Conservation (phyloP, 2,113 vertebrate species). For the Tragelaphus strepsiceros region DNA sequence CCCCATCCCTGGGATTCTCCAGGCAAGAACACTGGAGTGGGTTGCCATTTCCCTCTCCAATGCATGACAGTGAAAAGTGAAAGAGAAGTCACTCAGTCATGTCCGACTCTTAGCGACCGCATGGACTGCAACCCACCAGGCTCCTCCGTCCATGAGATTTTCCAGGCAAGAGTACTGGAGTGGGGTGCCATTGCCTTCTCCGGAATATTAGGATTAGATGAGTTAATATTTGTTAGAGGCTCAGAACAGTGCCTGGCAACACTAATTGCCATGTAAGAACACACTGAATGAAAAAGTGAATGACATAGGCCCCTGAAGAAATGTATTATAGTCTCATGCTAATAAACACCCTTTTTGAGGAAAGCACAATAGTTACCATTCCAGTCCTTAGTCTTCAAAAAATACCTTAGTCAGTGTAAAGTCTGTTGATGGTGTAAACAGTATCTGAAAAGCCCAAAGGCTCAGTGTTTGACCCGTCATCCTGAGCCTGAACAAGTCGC, state of each 20-base stretch:
- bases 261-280: neutral
- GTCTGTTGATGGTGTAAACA: neutral
- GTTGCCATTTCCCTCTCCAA: too few species aligned
- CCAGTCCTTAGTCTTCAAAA: neutral
- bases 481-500: neutral
- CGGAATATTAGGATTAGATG: neutral
- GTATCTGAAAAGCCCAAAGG: neutral
- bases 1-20: too few species aligned
- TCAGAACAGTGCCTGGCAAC: neutral
- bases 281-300: neutral
- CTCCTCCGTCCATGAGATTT: too few species aligned
- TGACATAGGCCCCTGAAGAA: neutral
- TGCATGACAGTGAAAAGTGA: too few species aligned
- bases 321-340: neutral
- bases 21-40: too few species aligned
- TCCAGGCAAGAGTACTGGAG: too few species aligned
- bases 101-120: too few species aligned
- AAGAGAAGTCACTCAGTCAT: too few species aligned
- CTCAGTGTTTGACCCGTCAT: neutral
- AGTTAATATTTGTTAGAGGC: neutral
- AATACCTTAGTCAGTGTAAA: neutral
- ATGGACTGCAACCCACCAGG: too few species aligned
- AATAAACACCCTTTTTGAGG: neutral
- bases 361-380: neutral
- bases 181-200: too few species aligned